phyloP scores from a whole-genome alignment of 1,140 invertebrate species.

The Zophobas atratus region DNA sequence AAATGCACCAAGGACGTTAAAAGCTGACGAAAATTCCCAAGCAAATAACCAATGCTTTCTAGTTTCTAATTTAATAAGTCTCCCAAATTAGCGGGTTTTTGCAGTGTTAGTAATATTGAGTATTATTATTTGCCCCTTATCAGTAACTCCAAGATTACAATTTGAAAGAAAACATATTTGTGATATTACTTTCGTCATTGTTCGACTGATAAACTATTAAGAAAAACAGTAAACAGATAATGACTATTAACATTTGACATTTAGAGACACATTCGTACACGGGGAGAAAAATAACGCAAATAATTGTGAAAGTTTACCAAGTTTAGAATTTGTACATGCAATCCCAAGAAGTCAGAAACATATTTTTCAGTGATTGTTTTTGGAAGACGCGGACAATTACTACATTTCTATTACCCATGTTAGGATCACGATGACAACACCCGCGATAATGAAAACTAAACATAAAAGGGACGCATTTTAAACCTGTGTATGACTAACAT shows the following conservation, averaged over 20 bases:
- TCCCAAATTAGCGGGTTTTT: background rate
- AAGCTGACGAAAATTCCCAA: constrained; percentile 15
- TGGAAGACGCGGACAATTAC: too few species aligned
- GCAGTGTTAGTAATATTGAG: constrained; percentile 12
- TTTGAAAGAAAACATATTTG: background rate
- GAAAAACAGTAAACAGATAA: constrained; percentile 32
- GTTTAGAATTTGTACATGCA: too few species aligned
- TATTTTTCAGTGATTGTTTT: too few species aligned
- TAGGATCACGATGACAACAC: background rate
- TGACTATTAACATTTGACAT: constrained; percentile 13
- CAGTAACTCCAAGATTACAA: background rate
- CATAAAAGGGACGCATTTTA: too few species aligned
- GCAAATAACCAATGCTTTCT: background rate
- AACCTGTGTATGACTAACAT: background rate
- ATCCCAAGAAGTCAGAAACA: too few species aligned
- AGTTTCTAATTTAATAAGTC: too few species aligned
- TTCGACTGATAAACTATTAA: constrained; percentile 1
- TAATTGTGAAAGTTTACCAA: too few species aligned
- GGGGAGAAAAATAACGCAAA: too few species aligned
- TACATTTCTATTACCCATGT: too few species aligned
- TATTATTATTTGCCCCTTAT: constrained; percentile 35
- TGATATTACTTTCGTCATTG: background rate
- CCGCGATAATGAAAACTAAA: background rate
- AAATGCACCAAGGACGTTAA: constrained; percentile 24
- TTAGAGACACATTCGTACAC: background rate